These are phyloP conservation scores for Orchesella flavescens DNA, from an alignment of 2,888 invertebrate genomes.

Conservation along the genomic window DNA sequence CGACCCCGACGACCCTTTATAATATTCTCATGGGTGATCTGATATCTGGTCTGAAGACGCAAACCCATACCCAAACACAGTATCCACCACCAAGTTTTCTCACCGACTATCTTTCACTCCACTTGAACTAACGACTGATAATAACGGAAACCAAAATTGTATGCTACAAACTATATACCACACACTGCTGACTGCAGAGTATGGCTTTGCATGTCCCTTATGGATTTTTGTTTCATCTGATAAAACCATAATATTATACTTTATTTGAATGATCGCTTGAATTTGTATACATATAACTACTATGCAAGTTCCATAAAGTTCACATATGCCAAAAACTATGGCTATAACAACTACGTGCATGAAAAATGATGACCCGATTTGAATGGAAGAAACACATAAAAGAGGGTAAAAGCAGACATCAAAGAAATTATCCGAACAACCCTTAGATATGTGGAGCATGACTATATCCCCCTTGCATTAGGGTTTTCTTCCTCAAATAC, in stretches of 20 bases:
- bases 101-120: constrained; percentile 39
- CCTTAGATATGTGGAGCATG: constrained; percentile 40
- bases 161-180: not conserved
- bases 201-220: not conserved
- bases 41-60: constrained; percentile 17
- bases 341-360: constrained; percentile 14
- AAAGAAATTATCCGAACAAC: constrained; percentile 62
- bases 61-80: not conserved
- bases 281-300: constrained; percentile 15
- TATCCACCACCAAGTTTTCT: constrained; percentile 45
- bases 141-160: no score
- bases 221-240: constrained; percentile 21
- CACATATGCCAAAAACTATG: not conserved
- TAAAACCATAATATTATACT: constrained; percentile 31
- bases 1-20: constrained; percentile 17
- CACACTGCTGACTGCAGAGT: not conserved
- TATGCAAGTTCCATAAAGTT: constrained; percentile 7
- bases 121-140: constrained; percentile 51
- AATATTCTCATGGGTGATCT: constrained; percentile 29
- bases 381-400: constrained; percentile 52
- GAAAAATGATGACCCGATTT: constrained; percentile 65
- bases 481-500: constrained; percentile 20
- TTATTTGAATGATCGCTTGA: constrained; percentile 47
- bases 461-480: constrained; percentile 18
- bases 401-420: constrained; percentile 58